Evolutionary conservation across 2,888 invertebrate species (phyloP), one percentile per base, ranked within the genome.

Genomic region (Laothoe populi): DNA sequence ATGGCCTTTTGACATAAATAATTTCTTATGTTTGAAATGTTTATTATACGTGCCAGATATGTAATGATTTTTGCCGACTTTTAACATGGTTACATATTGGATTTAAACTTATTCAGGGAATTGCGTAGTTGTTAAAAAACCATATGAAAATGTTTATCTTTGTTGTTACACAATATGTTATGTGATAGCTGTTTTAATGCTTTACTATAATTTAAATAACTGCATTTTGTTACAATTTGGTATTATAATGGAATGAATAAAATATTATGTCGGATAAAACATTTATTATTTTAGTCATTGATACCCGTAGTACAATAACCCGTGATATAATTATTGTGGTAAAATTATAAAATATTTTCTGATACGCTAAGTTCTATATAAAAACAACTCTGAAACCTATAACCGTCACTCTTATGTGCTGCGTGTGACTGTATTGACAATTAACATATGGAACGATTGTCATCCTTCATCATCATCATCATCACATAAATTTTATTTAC

Each of bases 191-290:
- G 26, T 40, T 57, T 23, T 46, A 45, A 38, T 24, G 10, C 4
- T 61, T 2, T 57, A 16, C 23, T 42, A 23, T 24, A 13, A 21
- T 61, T 35, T 67, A 60, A 72, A 72, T 65, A 79, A 84, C 74
- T 77, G 79, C 92, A 92, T 92, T 92, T 92, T 92, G 92, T 92
- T 92, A 91, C 92, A 91, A 91, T 89, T 86, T 88, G 91, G 88
- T 85, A 82, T 89, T 78, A 85, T 84, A 82, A 85, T 87, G 87
- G 86, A 90, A 79, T 88, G 83, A 87, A 88, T 90, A 87, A 86
- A 82, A 84, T 87, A 89, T 86, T 85, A 86, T 90, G 92, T 92
- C 90, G 77, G 91, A 91, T 92, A 92, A 92, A 87, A 74, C 82
- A 10, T 10, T 31, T 53, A 2, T 53, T 53, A 82, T 83, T 84